Percentiles rank a stretch among this genome's conserved stretches.
These are phyloP conservation scores for Pemphredon lugubris DNA, from an alignment of 2,888 invertebrate genomes.

Conservation along the genomic window DNA sequence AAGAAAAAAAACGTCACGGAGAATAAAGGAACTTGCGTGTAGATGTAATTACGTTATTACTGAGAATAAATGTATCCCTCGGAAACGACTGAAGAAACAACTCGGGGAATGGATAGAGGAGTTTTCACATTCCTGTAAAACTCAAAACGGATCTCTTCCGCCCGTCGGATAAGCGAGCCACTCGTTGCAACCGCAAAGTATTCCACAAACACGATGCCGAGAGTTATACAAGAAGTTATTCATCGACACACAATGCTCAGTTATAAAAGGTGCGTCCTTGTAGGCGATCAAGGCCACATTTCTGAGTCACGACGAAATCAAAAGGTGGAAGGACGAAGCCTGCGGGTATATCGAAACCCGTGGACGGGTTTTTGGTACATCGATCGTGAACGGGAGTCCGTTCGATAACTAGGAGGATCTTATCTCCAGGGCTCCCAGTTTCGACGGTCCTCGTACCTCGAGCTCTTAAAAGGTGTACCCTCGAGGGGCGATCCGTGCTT, in stretches of 20 bases:
- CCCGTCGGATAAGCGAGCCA: no score
- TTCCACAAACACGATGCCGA: no score
- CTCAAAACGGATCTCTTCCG: no score
- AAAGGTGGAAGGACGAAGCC: slow-evolving; percentile 53
- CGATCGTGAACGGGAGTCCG: slow-evolving; percentile 73
- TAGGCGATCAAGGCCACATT: slow-evolving; percentile 57
- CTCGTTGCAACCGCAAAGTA: no score
- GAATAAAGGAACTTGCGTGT: no score
- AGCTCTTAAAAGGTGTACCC: slow-evolving; percentile 68
- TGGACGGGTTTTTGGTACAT: slow-evolving; percentile 61
- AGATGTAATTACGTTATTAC: no score
- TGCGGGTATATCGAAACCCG: slow-evolving; percentile 58
- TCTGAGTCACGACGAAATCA: slow-evolving; percentile 39
- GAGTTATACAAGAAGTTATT: no score
- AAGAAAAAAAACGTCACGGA: no score
- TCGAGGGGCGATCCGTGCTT: slow-evolving; percentile 71
- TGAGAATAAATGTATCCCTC: no score
- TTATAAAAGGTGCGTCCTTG: slow-evolving; percentile 50
- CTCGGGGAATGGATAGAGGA: no score
- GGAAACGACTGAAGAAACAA: no score
- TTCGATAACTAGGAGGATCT: slow-evolving; percentile 79
- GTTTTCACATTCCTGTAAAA: no score
- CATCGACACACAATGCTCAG: not conserved
- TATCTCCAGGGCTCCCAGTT: slow-evolving; percentile 78
- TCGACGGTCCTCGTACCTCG: slow-evolving; percentile 68